A percentile compares a stretch with the other conserved stretches of the same genome.
These are phyloP conservation scores for Arge pagana DNA, from an alignment of 2,888 invertebrate species.

Conservation along the genomic window DNA sequence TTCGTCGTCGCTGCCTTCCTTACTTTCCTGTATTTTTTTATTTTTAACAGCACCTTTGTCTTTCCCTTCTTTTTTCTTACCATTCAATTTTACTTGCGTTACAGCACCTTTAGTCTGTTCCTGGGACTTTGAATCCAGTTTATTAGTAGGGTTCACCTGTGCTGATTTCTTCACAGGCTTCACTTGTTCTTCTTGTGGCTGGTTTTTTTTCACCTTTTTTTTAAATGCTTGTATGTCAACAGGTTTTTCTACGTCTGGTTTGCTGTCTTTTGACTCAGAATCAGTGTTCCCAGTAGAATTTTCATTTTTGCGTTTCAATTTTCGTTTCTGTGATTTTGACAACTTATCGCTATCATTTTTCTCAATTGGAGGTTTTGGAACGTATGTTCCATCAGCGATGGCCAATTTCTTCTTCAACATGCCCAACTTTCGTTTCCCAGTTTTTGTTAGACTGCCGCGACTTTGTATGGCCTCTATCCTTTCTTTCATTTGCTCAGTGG, in stretches of 20 bases:
- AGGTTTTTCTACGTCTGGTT: not conserved
- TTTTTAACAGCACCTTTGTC: too few relatives aligned
- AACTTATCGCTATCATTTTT: not conserved
- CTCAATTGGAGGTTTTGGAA: not conserved
- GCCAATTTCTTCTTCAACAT: slow-evolving; percentile 37
- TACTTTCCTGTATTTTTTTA: too few relatives aligned
- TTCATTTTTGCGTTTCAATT: not conserved
- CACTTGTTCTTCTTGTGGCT: not conserved
- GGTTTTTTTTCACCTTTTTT: slow-evolving; percentile 6
- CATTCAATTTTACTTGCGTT: not conserved
- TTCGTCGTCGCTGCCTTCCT: slow-evolving; percentile 1
- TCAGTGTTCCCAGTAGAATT: not conserved
- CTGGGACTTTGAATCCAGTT: not conserved
- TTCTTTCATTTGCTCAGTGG: slow-evolving; percentile 31
- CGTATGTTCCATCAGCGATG: slow-evolving; percentile 18
- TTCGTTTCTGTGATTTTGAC: slow-evolving; percentile 2
- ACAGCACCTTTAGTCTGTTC: not conserved
- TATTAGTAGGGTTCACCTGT: too few relatives aligned
- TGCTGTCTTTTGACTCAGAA: not conserved
- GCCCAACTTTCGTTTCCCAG: slow-evolving; percentile 38
- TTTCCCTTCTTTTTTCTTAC: not conserved
- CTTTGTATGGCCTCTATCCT: slow-evolving; percentile 37
- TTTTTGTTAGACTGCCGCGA: slow-evolving; percentile 37
- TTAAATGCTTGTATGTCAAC: slow-evolving; percentile 9
- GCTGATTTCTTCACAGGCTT: slow-evolving; percentile 5